A percentile compares a stretch with the other conserved stretches of the same genome.
phyloP scores from a whole-genome alignment of 2,888 invertebrate genomes.

The Criorhina ranunculi region DNA sequence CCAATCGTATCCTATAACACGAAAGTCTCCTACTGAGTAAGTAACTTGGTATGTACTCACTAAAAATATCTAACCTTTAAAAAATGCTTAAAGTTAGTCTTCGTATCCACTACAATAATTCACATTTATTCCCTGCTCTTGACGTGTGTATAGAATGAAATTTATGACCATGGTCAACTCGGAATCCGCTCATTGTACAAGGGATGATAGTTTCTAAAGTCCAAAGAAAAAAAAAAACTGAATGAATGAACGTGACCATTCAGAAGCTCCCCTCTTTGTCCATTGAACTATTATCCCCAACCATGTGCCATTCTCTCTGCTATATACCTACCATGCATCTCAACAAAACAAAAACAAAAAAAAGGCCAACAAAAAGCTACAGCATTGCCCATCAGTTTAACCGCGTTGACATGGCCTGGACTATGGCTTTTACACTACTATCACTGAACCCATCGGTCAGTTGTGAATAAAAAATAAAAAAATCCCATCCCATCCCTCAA shows the following conservation, averaged over 20 bases:
- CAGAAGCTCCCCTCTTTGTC: constrained; percentile 40
- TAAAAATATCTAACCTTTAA: constrained; percentile 1
- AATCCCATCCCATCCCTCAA: constrained; percentile 43
- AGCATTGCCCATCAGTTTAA: constrained; percentile 83
- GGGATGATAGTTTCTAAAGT: constrained; percentile 59
- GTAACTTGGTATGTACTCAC: too few relatives aligned
- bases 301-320: background rate
- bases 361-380: constrained; percentile 56
- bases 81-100: constrained; percentile 25
- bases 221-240: constrained; percentile 23
- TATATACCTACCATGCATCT: constrained; percentile 19
- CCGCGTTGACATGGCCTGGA: constrained; percentile 84
- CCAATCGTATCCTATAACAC: too few relatives aligned
- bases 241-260: constrained; percentile 38
- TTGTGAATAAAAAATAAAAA: constrained; percentile 39
- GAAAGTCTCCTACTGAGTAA: too few relatives aligned
- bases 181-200: constrained; percentile 64
- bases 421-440: constrained; percentile 80
- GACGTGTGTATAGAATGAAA: constrained; percentile 50
- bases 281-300: constrained; percentile 54
- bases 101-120: background rate
- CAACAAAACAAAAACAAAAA: constrained; percentile 5
- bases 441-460: constrained; percentile 77
- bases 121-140: constrained; percentile 43
- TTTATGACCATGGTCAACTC: constrained; percentile 75